These are phyloP conservation scores for Atlantisia rogersi DNA, from an alignment of 2,113 vertebrate species.

Conservation along the genomic window DNA sequence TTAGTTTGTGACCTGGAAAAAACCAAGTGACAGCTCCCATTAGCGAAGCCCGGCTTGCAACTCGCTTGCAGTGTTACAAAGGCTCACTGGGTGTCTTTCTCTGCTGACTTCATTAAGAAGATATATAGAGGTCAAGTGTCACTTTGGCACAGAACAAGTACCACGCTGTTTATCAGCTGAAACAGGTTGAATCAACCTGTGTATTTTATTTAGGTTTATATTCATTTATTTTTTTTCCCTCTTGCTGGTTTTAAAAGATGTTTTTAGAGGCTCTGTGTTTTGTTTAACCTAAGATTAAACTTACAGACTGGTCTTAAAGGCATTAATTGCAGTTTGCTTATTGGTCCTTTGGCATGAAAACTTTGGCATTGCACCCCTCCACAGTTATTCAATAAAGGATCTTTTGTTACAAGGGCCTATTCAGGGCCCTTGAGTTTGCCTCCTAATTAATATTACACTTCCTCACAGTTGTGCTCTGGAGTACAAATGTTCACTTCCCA, in stretches of 20 bases:
- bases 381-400: conserved; percentile 40
- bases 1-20: conserved; percentile 86
- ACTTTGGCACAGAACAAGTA: conserved; percentile 64
- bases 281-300: conserved; percentile 5
- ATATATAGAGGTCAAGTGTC: conserved; percentile 80
- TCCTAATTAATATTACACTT: conserved; percentile 62
- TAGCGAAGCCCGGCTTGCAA: conserved; percentile 79
- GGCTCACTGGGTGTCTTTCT: conserved; percentile 74
- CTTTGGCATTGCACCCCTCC: conserved; percentile 28
- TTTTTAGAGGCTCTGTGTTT: conserved; percentile 22
- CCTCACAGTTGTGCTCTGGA: background rate
- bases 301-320: background rate
- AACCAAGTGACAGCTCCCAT: conserved; percentile 87
- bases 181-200: conserved; percentile 58
- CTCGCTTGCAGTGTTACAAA: conserved; percentile 78
- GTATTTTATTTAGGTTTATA: conserved; percentile 43
- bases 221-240: background rate
- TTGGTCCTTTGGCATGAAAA: conserved; percentile 33
- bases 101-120: conserved; percentile 80
- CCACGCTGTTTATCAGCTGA: conserved; percentile 53
- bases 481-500: conserved; percentile 48
- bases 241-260: background rate
- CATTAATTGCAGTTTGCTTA: conserved; percentile 33
- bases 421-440: conserved; percentile 52
- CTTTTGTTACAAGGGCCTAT: conserved; percentile 48